Evolutionary conservation across 2,113 vertebrate genomes (phyloP), one percentile per base, ranked within the genome.

Genomic region (Bufo gargarizans): DNA sequence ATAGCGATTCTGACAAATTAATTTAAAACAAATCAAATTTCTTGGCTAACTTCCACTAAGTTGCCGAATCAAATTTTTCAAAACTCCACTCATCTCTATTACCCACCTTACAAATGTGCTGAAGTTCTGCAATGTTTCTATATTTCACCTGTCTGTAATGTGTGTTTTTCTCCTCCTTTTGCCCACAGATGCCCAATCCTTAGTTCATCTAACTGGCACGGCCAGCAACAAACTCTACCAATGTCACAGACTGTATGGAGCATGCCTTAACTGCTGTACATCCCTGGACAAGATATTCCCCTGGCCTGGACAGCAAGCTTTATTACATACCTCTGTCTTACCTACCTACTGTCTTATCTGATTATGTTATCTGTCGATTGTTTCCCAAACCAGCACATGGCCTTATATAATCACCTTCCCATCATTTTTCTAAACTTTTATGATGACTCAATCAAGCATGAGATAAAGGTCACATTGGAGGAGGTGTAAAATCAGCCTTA

Each of bases 281-380:
- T 22, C 95, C 95, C 16, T 93, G 94, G 0, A 90, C 93, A 19
- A 93, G 95, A 84, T 96, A 96, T 86, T 94, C 93, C 80, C 92
- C 93, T 13, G 95, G 95, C 17, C 92, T 93, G 92, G 95, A 96
- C 67, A 93, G 92, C 86, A 96, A 95, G 80, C 84, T 96, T 1
- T 90, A 92, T 84, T 95, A 93, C 90, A 6, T 93, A 11, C 91
- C 91, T 1, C 72, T 94, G 79, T 92, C 93, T 53, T 93, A 93
- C n/a, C 89, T 97, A 90, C 97, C 97, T 0, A 94, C 93, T 43
- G 92, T 82, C 55, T 86, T 97, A 45, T 17, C 93, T 2, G 96
- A 97, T 82, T 90, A 77, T 61, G 22, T 96, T 20, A 80, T 97
- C 3, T 72, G 91, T 4, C 77, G 4, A 17, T 53, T 58, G 20